A percentile compares a stretch with the other conserved stretches of the same genome.
Evolutionary conservation across 2,797 vertebrate species (phyloP).

Genomic region (Leuciscus waleckii): DNA sequence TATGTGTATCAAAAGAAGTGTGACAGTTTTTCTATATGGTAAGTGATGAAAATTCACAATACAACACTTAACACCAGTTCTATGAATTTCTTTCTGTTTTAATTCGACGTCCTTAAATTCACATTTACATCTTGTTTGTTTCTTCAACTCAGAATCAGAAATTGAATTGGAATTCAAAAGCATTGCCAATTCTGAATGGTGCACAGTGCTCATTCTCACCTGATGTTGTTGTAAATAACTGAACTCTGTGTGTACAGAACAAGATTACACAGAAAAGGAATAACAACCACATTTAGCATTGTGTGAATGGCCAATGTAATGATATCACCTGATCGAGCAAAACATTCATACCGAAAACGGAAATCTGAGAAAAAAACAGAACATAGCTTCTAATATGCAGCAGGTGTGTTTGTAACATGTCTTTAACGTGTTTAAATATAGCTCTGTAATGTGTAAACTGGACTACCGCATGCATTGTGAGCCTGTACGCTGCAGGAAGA

Average conservation of each 20-base stretch:
- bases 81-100: neutral
- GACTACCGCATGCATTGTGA: conserved; percentile 61
- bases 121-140: neutral
- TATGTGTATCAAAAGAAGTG: neutral
- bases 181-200: neutral
- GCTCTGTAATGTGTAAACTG: conserved; percentile 50
- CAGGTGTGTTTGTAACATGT: conserved; percentile 21
- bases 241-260: neutral
- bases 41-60: neutral
- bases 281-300: neutral
- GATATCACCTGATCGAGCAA: neutral
- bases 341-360: neutral
- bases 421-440: conserved; percentile 56
- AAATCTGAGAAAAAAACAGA: neutral
- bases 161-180: neutral
- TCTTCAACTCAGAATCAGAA: neutral
- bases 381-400: neutral
- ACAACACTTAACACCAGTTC: neutral
- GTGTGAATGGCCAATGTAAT: neutral
- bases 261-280: neutral
- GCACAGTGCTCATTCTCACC: neutral
- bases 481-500: conserved; percentile 72
- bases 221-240: neutral
- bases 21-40: neutral
- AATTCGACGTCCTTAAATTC: neutral